Evolutionary conservation across 2,797 vertebrate genomes (phyloP).

Genomic region (Sebastes cheni): DNA sequence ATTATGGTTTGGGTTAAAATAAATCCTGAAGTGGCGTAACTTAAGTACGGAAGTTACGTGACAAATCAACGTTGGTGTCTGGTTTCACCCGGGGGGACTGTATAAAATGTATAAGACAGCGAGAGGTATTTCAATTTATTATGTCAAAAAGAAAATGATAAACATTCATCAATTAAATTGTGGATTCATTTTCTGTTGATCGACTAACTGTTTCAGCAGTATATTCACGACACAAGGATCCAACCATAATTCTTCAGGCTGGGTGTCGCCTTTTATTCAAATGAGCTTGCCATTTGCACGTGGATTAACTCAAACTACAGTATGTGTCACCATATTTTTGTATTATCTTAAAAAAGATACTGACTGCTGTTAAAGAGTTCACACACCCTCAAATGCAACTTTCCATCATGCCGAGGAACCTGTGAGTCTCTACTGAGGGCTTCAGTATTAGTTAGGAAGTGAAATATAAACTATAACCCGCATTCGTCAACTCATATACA

Average conservation of each 20-base stretch:
- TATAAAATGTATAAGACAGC: no score
- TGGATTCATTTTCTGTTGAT: neutral
- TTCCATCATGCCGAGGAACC: neutral
- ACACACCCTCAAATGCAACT: neutral
- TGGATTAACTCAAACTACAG: neutral
- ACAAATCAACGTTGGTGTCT: no score
- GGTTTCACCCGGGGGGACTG: no score
- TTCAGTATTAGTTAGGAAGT: neutral
- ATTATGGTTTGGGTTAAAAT: no score
- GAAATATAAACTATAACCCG: conserved; percentile 1
- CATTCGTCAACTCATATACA: neutral
- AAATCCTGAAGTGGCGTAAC: no score
- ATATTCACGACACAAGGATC: neutral
- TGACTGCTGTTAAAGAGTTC: neutral
- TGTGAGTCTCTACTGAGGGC: neutral
- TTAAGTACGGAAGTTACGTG: no score
- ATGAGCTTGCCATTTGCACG: neutral
- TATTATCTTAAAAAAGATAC: neutral
- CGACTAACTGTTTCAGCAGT: neutral
- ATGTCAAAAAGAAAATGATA: neutral
- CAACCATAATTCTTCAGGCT: neutral
- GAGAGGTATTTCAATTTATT: neutral
- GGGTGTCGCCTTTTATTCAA: neutral
- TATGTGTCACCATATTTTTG: neutral
- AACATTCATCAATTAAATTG: neutral